Evolutionary conservation across 2,113 vertebrate species (phyloP), one percentile per base, ranked within the genome.

Genomic region (Rhinogobius similis): DNA sequence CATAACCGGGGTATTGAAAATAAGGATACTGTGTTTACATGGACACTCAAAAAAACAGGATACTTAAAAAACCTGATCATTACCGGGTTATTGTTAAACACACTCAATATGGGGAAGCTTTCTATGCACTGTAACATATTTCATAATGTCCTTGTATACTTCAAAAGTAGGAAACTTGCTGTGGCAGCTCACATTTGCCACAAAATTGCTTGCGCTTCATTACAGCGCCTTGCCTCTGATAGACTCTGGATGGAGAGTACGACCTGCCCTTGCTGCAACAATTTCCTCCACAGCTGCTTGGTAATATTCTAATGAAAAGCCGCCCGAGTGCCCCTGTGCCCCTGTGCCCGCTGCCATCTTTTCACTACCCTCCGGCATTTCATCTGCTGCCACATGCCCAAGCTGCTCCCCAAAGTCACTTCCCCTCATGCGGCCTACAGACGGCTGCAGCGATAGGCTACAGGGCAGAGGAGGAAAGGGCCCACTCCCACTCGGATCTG

Each of bases 321-420:
- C 71, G 70, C 24, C 50, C 76, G 79, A 82, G 64, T 76, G 46
- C 59, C 68, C 82, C 76, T 83, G 64, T 76, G 46, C 59, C 68
- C 82, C 76, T 83, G 41, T 70, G 69, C 65, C 71, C 7, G 18
- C 66, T 76, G 48, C 65, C 61, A 58, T 78, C 39, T 65, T 72
- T 71, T 64, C 69, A 38, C 78, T 81, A 44, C 75, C 83, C 83
- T 84, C 65, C 8, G 62, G 77, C 84, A 61, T 82, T 73, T 86
- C 75, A 72, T 79, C 66, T 81, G 78, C 78, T 81, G 75, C 80
- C 65, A 72, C 53, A 38, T 65, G 68, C 82, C 62, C 80, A 80
- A 83, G 70, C 81, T 38, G 58, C 82, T 82, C 77, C 76, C 65
- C 75, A 67, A 58, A 82, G 75, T 85, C 80, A 82, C 84, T 86